Percentiles rank a stretch among this genome's conserved stretches.
These are phyloP conservation scores for Gallinago solitaria DNA, from an alignment of 2,797 vertebrate species.

Conservation along the genomic window DNA sequence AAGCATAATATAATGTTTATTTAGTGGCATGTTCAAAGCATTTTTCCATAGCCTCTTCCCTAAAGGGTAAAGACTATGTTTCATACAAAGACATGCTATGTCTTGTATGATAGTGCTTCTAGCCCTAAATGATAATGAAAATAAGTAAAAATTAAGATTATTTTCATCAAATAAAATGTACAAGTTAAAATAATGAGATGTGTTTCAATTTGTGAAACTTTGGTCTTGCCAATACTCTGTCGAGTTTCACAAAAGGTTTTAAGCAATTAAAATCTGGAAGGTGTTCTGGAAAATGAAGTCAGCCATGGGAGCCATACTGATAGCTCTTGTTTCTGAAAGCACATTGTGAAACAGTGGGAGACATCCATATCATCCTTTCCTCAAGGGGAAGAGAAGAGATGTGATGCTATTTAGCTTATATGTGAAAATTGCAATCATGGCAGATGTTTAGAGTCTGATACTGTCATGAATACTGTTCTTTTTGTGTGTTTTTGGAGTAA, in stretches of 20 bases:
- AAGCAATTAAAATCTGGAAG: neutral
- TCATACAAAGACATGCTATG: neutral
- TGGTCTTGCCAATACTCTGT: neutral
- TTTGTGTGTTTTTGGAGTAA: neutral
- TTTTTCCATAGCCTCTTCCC: neutral
- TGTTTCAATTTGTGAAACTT: neutral
- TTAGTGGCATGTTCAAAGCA: neutral
- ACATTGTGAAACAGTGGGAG: neutral
- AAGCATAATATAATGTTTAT: neutral
- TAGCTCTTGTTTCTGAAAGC: neutral
- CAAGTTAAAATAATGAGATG: neutral
- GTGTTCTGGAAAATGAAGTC: neutral
- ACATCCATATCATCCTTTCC: neutral
- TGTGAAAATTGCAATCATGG: neutral
- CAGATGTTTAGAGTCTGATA: neutral
- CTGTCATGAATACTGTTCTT: neutral
- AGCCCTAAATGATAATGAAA: neutral
- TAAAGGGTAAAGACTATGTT: neutral
- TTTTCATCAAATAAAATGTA: neutral
- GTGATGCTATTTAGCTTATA: neutral
- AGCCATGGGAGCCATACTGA: neutral
- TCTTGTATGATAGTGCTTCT: neutral
- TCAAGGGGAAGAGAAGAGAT: neutral
- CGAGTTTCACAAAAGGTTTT: neutral
- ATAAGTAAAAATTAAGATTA: neutral